These are phyloP conservation scores for Cyaniris semiargus DNA, from an alignment of 2,888 invertebrate genomes.

Conservation along the genomic window DNA sequence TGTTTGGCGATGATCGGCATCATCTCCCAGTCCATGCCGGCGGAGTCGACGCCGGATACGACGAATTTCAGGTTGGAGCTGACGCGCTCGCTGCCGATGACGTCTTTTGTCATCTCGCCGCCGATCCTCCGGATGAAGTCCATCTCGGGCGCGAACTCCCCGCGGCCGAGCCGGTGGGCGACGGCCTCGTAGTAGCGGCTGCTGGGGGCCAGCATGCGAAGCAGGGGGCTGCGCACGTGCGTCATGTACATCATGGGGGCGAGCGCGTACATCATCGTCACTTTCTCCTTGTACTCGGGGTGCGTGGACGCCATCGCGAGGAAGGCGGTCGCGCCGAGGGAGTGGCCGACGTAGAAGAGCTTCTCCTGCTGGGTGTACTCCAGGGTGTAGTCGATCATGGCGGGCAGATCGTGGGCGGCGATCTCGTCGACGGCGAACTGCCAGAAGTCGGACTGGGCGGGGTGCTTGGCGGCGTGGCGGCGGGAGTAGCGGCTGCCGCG, in stretches of 20 bases:
- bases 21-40: constrained; percentile 75
- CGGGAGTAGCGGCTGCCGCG: constrained; percentile 69
- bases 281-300: constrained; percentile 67
- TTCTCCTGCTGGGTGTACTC: constrained; percentile 57
- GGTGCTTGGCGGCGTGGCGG: constrained; percentile 62
- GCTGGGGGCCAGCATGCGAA: constrained; percentile 65
- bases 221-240: constrained; percentile 64
- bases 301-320: constrained; percentile 60
- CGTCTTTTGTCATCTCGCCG: constrained; percentile 60
- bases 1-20: constrained; percentile 78
- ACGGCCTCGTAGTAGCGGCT: constrained; percentile 55
- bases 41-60: constrained; percentile 80
- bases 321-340: constrained; percentile 62
- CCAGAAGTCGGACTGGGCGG: constrained; percentile 66
- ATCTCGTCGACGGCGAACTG: constrained; percentile 70
- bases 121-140: constrained; percentile 58
- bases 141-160: constrained; percentile 58
- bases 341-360: constrained; percentile 66
- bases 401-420: constrained; percentile 66
- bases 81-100: constrained; percentile 67
- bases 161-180: constrained; percentile 53
- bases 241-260: constrained; percentile 73
- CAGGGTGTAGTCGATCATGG: constrained; percentile 69
- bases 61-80: constrained; percentile 83
- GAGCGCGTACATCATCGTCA: constrained; percentile 65